Evolutionary conservation across 2,888 invertebrate genomes (phyloP).

Genomic region (Tetheella fluctuosa): DNA sequence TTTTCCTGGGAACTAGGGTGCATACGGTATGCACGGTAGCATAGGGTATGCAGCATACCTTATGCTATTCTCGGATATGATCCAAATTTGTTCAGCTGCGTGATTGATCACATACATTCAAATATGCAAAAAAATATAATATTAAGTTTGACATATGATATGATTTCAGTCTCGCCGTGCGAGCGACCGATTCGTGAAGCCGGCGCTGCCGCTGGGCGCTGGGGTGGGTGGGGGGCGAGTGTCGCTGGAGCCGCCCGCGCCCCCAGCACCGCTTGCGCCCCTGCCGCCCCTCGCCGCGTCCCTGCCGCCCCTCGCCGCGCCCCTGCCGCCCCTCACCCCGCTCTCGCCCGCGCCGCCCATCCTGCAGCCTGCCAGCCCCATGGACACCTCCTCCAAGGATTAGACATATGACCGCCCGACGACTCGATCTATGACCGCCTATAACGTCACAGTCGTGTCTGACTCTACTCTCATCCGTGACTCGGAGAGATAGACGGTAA

Average conservation of each 20-base stretch:
- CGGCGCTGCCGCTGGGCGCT: conserved; percentile 87
- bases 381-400: conserved; percentile 88
- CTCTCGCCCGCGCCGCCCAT: conserved; percentile 45
- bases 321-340: conserved; percentile 27
- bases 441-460: not conserved
- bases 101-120: no score
- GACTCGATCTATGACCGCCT: conserved; percentile 10
- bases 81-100: no score
- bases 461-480: not conserved
- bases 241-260: conserved; percentile 42
- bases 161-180: conserved; percentile 85
- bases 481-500: not conserved
- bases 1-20: no score
- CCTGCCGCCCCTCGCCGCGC: conserved; percentile 28
- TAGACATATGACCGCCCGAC: conserved; percentile 47
- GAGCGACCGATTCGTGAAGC: conserved; percentile 93
- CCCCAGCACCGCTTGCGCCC: conserved; percentile 22
- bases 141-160: not conserved
- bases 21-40: no score
- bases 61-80: no score
- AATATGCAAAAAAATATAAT: no score
- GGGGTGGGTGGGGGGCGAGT: conserved; percentile 18
- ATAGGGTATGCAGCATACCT: no score
- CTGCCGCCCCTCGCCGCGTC: conserved; percentile 36
- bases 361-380: conserved; percentile 88